phyloP scores from a whole-genome alignment of 2,113 vertebrate species.

The Etheostoma cragini region DNA sequence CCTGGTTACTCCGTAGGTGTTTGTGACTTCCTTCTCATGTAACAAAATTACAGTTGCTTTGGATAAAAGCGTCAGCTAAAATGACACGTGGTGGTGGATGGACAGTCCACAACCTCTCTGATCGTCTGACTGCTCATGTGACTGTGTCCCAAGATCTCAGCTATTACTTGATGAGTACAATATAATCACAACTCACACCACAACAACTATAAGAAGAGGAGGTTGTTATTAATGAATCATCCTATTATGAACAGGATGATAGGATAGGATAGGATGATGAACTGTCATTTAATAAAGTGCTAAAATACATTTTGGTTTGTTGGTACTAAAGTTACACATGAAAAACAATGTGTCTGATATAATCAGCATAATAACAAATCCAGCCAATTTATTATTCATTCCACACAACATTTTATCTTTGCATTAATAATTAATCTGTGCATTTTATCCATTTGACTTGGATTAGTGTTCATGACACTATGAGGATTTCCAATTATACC shows the following conservation, averaged over 20 bases:
- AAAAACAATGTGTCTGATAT: background rate
- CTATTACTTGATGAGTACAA: background rate
- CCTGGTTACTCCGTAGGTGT: too few relatives aligned
- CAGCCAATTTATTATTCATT: slow-evolving; percentile 12
- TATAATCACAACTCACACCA: background rate
- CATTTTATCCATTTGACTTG: slow-evolving; percentile 15
- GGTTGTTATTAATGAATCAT: background rate
- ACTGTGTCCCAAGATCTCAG: background rate
- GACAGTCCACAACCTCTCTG: background rate
- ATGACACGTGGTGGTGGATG: too few relatives aligned
- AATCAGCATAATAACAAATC: background rate
- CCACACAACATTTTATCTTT: background rate
- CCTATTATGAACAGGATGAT: background rate
- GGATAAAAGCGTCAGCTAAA: too few relatives aligned
- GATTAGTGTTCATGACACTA: slow-evolving; percentile 51
- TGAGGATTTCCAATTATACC: slow-evolving; percentile 4
- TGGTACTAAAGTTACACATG: background rate
- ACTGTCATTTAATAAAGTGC: background rate
- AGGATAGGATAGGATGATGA: too few relatives aligned
- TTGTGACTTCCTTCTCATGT: too few relatives aligned
- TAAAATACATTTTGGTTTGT: background rate
- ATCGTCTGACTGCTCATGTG: background rate
- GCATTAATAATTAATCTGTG: slow-evolving; percentile 11
- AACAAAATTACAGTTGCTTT: too few relatives aligned
- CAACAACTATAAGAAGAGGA: background rate